Evolutionary conservation across 1,140 invertebrate species (phyloP), one percentile per base, ranked within the genome.

Genomic region (Drusus annulatus): DNA sequence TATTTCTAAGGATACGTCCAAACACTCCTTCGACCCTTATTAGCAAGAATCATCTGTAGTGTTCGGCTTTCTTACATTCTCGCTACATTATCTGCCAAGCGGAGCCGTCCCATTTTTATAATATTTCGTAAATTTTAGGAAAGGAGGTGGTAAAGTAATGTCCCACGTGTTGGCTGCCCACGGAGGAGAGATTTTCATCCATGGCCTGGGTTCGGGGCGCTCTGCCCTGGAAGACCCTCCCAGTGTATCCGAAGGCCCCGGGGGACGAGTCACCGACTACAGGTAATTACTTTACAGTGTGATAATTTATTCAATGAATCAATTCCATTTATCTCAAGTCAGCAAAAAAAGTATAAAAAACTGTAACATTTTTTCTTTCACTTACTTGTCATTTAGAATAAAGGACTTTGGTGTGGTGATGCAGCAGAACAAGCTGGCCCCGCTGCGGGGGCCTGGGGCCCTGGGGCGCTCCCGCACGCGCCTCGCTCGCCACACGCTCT

Each of bases 101-200:
- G n/a, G n/a, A 28, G 25, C 25, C 25, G 5, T 28, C 25, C 25
- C 25, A 28, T 2, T 28, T 28, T 28, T n/a, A n/a, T n/a, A n/a
- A n/a, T n/a, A n/a, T n/a, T 56, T 17, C 10, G 54, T 56, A 28
- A 2, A 1, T 68, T 19, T 1, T 5, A 87, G 92, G 31, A 97
- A 97, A 88, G 93, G 94, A 36, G 96, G 96, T 6, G 93, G 94
- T 0, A 96, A 98, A 87, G 94, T 96, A 0, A 95, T 97, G 52
- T 98, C 97, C 8, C 98, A 99, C 89, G 93, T 99, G 85, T 86
- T 99, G 65, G 96, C 97, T 0, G 95, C 96, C 2, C 98, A 99
- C 84, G 97, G 96, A 2, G 97, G 97, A 3, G 98, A 99, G 90
- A 97, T 99, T 83, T 99, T 97, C 89, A 97, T 99, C 80, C 97